These are phyloP conservation scores for Pagrus major DNA, from an alignment of 2,113 vertebrate genomes.

Conservation along the genomic window DNA sequence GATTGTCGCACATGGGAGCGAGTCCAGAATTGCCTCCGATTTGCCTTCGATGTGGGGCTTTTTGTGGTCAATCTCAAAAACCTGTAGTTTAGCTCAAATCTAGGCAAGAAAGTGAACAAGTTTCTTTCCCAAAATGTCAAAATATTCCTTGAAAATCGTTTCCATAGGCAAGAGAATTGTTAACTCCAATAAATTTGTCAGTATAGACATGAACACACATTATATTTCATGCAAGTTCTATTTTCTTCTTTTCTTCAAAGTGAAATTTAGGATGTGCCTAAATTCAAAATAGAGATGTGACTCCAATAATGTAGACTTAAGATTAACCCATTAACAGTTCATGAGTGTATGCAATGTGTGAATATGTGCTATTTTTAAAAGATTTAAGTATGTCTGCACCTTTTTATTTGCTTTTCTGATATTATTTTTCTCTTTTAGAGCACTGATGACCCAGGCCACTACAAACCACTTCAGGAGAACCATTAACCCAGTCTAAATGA, in stretches of 20 bases:
- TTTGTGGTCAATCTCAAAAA: no score
- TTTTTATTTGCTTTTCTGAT: background rate
- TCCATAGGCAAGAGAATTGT: no score
- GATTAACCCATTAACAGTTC: background rate
- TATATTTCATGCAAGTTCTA: background rate
- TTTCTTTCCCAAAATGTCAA: no score
- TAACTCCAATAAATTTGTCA: no score
- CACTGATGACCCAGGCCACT: conserved; percentile 52
- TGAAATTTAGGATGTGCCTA: background rate
- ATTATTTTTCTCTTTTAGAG: conserved; percentile 35
- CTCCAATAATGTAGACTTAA: no score
- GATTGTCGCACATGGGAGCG: no score
- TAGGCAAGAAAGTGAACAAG: no score
- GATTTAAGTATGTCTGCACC: background rate
- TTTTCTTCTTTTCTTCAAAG: background rate
- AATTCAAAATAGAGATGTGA: background rate
- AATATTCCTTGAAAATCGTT: no score
- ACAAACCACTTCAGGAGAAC: conserved; percentile 69
- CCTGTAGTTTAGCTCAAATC: no score
- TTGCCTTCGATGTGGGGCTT: no score
- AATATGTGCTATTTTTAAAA: background rate
- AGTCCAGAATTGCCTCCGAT: no score
- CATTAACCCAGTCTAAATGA: conserved; percentile 21
- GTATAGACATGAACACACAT: no score
- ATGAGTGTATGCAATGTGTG: background rate